A percentile compares a stretch with the other conserved stretches of the same genome.
phyloP scores from a whole-genome alignment of 35 echinoderm and acorn worm species.

The Lytechinus pictus region DNA sequence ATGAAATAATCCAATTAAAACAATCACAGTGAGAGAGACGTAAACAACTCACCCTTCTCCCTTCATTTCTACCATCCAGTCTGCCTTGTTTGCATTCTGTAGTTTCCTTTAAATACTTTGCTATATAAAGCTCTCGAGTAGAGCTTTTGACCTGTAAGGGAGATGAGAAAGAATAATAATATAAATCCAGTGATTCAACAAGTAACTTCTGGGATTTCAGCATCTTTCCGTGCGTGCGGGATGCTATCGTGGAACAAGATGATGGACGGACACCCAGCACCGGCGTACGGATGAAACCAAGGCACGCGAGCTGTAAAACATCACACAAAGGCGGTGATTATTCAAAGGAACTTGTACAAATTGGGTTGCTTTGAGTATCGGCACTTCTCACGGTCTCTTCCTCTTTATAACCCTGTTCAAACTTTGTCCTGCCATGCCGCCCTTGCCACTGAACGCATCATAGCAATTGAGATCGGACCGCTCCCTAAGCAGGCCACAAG shows the following conservation, averaged over 20 bases:
- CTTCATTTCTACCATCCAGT: not conserved
- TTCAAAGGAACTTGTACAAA: not conserved
- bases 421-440: not conserved
- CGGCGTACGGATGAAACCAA: not conserved
- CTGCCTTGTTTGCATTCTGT: not conserved
- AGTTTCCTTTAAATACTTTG: not conserved
- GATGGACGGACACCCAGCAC: not conserved
- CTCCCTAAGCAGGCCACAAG: not conserved
- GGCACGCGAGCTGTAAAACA: not conserved
- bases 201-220: not conserved
- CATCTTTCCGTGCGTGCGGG: not conserved
- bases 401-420: not conserved
- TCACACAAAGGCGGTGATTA: constrained; percentile 9
- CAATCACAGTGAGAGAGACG: not conserved
- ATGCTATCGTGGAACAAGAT: not conserved
- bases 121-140: not conserved
- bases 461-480: not conserved
- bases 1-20: not conserved
- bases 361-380: not conserved
- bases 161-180: not conserved
- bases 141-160: not conserved
- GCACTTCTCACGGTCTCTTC: not conserved
- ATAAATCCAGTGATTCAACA: not conserved
- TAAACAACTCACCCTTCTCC: not conserved
- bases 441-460: not conserved